Evolutionary conservation across 1,140 invertebrate genomes (phyloP), one percentile per base, ranked within the genome.

Genomic region (Uloborus diversus): DNA sequence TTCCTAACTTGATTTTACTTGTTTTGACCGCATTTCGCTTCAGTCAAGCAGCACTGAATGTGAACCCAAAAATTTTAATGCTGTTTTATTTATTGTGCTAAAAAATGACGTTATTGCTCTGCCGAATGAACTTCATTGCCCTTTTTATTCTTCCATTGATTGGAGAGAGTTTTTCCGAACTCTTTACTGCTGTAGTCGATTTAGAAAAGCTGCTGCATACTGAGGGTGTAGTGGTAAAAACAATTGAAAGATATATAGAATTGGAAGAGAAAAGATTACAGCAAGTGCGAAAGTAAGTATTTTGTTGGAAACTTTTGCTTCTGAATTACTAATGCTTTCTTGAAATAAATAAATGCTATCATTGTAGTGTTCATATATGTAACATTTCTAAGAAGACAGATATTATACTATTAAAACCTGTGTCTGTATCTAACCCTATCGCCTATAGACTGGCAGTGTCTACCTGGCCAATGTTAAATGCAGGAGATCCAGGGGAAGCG

Each of bases 131-230:
- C 30, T 5, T 61, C 25, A 28, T 13, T 9, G 9, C 9, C 30
- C n/a, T 61, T 17, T 1, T 27, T 1, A 13, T 11, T 28, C 1
- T 0, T 61, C 25, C n/a, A 11, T 37, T 75, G 7, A 51, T 2
- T 20, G 33, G 32, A 20, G 27, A 4, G 20, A 47, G n/a, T 51
- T 28, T 37, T 53, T 84, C 35, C 4, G 82, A 82, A 68, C 27
- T 82, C 20, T 98, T 94, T 85, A 97, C 96, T 0, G 94, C 96
- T 23, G 88, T 97, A 83, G 92, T 92, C 5, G 95, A 98, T 84
- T 90, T 98, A 85, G 94, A 97, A 87, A 92, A 93, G 82, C 88
- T 97, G 17, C 87, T 98, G 64, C 91, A 93, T 85, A 96, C 96
- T 35, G 96, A 99, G 88, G 89, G 91, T 64, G 92, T 92, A 80